Conservation (phyloP, 2,888 invertebrate species). For the Drosophila hamatofila region DNA sequence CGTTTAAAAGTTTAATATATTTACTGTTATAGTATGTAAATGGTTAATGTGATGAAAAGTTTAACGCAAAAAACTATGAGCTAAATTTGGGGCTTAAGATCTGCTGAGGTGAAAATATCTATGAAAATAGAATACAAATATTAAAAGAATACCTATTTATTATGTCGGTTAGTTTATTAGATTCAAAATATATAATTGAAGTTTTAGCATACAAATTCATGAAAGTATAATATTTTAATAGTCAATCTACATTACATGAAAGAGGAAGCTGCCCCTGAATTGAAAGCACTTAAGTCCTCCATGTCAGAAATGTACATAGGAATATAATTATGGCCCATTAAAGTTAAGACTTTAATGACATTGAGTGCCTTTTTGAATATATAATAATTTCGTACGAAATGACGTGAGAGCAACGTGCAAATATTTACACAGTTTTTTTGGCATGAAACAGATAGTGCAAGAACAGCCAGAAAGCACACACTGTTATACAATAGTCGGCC, state of each 20-base stretch:
- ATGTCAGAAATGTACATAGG: background rate
- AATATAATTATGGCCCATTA: background rate
- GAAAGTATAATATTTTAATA: background rate
- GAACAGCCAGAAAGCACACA: constrained; percentile 15
- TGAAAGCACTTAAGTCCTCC: background rate
- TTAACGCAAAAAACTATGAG: too few species aligned
- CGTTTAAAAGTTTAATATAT: background rate
- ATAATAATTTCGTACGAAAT: background rate
- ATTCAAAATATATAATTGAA: too few species aligned
- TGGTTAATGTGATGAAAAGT: too few species aligned
- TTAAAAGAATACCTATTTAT: too few species aligned
- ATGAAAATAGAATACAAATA: too few species aligned
- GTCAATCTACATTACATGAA: background rate
- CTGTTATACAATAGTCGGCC: constrained; percentile 22
- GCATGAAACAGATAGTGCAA: constrained; percentile 11
- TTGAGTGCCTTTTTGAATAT: background rate
- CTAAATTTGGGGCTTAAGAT: too few species aligned
- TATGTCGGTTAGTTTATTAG: too few species aligned
- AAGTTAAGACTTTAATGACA: constrained; percentile 6
- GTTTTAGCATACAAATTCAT: too few species aligned
- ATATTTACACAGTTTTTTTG: constrained; percentile 10
- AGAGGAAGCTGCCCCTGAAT: background rate
- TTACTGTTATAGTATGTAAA: too few species aligned
- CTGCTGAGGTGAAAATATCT: too few species aligned
- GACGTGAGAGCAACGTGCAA: background rate